Evolutionary conservation across 1,140 invertebrate genomes (phyloP), one percentile per base, ranked within the genome.

Genomic region (Latrodectus geometricus): DNA sequence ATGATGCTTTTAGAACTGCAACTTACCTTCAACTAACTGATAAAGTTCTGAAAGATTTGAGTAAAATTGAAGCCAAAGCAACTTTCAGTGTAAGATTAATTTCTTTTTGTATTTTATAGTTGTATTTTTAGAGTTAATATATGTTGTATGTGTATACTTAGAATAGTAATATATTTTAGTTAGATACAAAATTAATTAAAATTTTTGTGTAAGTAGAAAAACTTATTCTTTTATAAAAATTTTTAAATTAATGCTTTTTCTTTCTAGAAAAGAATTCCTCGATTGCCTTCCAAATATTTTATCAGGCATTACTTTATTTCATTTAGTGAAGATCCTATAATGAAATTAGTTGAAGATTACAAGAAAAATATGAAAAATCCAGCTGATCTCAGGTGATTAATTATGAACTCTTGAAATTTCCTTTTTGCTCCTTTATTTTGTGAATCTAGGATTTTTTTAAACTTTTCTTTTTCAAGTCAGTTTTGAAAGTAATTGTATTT

Each of bases 1-100:
- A 98, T 80, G 97, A 98, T 92, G 93, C 94, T 87, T 99, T 98
- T 91, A 93, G 94, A 89, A 96, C 97, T 90, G 94, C 95, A 89
- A 93, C 91, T 76, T 95, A 95, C 66, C 91, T 98, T 17, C 90
- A 94, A 69, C 94, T 95, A 90, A 97, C 97, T 20, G 97, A 99
- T 91, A 93, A 95, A 82, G 94, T 98, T 65, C 92, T 98, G 0
- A 97, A 97, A 91, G 92, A 93, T 89, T 92, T 95, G 17, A 95
- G 94, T 20, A 91, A 91, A 87, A 76, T 81, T 11, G 90, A 89
- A 88, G 91, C 92, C n/a, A 89, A 91, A 85, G 89, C 89, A 83
- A 89, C 89, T 20, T 90, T 90, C 61, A 89, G 73, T 23, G 88
- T 89, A 73, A 89, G 87, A 65, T 20, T 9, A 9, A 20, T n/a